Percentiles rank a stretch among this genome's conserved stretches.
phyloP scores from a whole-genome alignment of 1,140 invertebrate species.

The Bombus picipes region DNA sequence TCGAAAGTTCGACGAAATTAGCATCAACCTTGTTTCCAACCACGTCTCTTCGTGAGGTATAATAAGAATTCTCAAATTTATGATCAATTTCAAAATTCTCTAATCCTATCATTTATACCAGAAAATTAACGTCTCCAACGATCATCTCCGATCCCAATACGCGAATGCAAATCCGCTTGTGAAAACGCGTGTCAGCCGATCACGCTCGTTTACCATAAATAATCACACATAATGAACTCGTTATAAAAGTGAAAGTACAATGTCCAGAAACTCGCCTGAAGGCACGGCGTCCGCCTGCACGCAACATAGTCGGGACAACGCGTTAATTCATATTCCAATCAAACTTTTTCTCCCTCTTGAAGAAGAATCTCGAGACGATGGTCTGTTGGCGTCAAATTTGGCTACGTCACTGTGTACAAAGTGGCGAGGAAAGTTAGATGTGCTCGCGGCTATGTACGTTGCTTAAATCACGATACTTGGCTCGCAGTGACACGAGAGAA shows the following conservation, averaged over 20 bases:
- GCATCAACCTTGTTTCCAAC: not conserved
- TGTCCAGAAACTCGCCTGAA: not conserved
- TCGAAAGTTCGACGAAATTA: not conserved
- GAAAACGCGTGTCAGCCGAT: not conserved
- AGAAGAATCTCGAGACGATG: not conserved
- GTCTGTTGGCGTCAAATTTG: slow-evolving; percentile 4
- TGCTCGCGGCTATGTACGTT: not conserved
- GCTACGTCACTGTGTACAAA: slow-evolving; percentile 13
- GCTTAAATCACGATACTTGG: slow-evolving; percentile 24
- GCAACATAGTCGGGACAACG: not conserved
- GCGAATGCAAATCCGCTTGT: not conserved
- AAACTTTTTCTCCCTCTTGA: slow-evolving; percentile 3
- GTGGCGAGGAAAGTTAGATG: slow-evolving; percentile 31
- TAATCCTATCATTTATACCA: rapidly evolving
- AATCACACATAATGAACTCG: slow-evolving; percentile 7
- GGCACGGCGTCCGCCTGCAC: not conserved
- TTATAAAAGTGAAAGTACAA: slow-evolving; percentile 25
- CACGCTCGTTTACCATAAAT: not conserved
- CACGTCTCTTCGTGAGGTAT: no score
- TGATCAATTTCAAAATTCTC: not conserved
- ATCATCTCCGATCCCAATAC: not conserved
- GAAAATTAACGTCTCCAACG: not conserved
- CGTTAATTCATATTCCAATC: slow-evolving; percentile 21
- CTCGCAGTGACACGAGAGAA: slow-evolving; percentile 4
- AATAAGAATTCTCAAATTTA: not conserved